Percentiles rank a stretch among this genome's conserved stretches.
Conservation (phyloP, 2,888 invertebrate species). For the Eupithecia dodoneata region DNA sequence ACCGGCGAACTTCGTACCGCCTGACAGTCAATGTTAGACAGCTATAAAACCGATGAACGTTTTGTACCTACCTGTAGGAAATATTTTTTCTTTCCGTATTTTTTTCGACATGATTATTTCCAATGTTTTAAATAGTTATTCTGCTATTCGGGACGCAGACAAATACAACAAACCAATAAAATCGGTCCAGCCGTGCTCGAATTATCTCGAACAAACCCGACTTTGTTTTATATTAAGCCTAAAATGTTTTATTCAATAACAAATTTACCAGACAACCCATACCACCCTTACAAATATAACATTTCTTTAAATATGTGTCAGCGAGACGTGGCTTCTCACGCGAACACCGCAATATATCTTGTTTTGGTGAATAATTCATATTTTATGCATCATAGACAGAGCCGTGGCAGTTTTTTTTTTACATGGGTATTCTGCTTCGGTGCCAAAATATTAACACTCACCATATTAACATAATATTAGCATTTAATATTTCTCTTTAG, state of each 20-base stretch:
- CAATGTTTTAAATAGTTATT: no score
- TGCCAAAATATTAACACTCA: background rate
- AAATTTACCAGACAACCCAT: background rate
- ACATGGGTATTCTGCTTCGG: background rate
- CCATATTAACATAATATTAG: background rate
- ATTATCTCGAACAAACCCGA: no score
- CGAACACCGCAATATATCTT: background rate
- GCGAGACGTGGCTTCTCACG: background rate
- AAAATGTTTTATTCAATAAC: constrained; percentile 7
- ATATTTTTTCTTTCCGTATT: no score
- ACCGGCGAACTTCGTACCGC: no score
- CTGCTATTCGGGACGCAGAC: no score
- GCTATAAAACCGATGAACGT: no score
- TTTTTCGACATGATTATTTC: no score
- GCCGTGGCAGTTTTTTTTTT: background rate
- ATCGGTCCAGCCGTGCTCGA: no score
- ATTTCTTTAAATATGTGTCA: constrained; percentile 4
- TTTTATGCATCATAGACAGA: constrained; percentile 8
- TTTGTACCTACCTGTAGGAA: no score
- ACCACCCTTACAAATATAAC: background rate
- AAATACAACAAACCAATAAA: no score
- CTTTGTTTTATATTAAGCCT: no score
- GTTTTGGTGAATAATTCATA: constrained; percentile 14
- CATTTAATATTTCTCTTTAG: background rate
- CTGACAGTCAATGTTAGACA: no score